Conservation (phyloP, 2,888 invertebrate genomes). For the Clostera curtula region DNA sequence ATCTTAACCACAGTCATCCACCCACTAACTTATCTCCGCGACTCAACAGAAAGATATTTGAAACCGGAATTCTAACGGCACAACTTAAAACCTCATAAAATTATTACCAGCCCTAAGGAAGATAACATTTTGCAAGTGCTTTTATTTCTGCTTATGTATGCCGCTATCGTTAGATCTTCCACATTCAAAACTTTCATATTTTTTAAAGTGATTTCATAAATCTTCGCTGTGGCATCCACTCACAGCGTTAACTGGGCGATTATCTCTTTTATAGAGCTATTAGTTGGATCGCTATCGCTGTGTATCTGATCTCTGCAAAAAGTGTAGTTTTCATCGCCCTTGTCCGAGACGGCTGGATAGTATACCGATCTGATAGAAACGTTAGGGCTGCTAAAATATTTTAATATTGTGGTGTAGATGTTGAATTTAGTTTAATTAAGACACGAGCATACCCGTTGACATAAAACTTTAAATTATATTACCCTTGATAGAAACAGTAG, state of each 20-base stretch:
- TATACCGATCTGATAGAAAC: too few relatives aligned
- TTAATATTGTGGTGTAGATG: too few relatives aligned
- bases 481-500: too few relatives aligned
- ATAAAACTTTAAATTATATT: too few relatives aligned
- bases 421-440: too few relatives aligned
- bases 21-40: too few relatives aligned
- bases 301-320: slow-evolving; percentile 59
- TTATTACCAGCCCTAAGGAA: slow-evolving; percentile 4
- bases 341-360: slow-evolving; percentile 20
- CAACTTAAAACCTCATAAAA: neutral
- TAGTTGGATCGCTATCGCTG: slow-evolving; percentile 57
- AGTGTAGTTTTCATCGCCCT: slow-evolving; percentile 62
- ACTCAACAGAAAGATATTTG: too few relatives aligned
- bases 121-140: slow-evolving; percentile 6
- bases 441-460: too few relatives aligned
- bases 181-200: slow-evolving; percentile 25
- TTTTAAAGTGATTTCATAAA: slow-evolving; percentile 33
- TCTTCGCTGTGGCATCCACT: slow-evolving; percentile 30
- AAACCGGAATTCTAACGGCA: neutral
- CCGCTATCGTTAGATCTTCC: slow-evolving; percentile 17
- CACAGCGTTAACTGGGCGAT: slow-evolving; percentile 58
- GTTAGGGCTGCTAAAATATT: too few relatives aligned
- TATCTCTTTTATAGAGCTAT: slow-evolving; percentile 70
- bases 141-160: slow-evolving; percentile 13
- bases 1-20: too few relatives aligned